Conservation (phyloP, 1,140 invertebrate species). For the Odontomachus brunneus region DNA sequence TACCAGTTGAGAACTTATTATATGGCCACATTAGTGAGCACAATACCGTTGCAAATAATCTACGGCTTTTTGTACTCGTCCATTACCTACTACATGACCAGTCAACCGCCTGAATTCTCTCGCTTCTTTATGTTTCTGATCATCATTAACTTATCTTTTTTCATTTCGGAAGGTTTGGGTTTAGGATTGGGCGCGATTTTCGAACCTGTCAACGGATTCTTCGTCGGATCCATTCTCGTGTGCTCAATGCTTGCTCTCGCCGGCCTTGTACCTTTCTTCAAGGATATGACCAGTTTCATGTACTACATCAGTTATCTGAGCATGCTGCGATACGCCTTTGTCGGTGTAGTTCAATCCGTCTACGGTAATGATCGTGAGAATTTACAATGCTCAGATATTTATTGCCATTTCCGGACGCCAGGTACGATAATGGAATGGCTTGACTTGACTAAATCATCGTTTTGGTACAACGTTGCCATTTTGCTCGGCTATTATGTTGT, state of each 20-base stretch:
- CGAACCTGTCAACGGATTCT: too few relatives aligned
- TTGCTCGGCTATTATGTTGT: slow-evolving; percentile 86
- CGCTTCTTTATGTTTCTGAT: slow-evolving; percentile 93
- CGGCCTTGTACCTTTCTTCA: slow-evolving; percentile 90
- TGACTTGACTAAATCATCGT: slow-evolving; percentile 88
- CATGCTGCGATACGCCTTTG: slow-evolving; percentile 91
- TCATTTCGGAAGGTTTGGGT: slow-evolving; percentile 90
- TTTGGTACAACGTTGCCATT: slow-evolving; percentile 87
- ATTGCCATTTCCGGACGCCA: slow-evolving; percentile 90
- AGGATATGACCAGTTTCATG: slow-evolving; percentile 91
- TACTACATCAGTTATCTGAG: slow-evolving; percentile 90
- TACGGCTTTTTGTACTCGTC: slow-evolving; percentile 87
- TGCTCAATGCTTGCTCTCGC: slow-evolving; percentile 88
- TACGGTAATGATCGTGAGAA: too few relatives aligned
- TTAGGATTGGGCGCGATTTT: slow-evolving; percentile 89
- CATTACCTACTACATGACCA: slow-evolving; percentile 93
- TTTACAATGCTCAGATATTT: too few relatives aligned
- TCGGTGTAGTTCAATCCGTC: slow-evolving; percentile 90
- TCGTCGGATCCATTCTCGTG: slow-evolving; percentile 88
- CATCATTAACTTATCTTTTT: slow-evolving; percentile 88
- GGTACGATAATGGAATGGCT: slow-evolving; percentile 89
- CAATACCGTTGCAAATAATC: slow-evolving; percentile 89
- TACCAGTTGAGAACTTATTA: slow-evolving; percentile 96
- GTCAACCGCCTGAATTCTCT: too few relatives aligned
- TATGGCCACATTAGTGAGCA: slow-evolving; percentile 88